phyloP scores from a whole-genome alignment of 2,797 vertebrate genomes.

The Coracias cyanogaster region DNA sequence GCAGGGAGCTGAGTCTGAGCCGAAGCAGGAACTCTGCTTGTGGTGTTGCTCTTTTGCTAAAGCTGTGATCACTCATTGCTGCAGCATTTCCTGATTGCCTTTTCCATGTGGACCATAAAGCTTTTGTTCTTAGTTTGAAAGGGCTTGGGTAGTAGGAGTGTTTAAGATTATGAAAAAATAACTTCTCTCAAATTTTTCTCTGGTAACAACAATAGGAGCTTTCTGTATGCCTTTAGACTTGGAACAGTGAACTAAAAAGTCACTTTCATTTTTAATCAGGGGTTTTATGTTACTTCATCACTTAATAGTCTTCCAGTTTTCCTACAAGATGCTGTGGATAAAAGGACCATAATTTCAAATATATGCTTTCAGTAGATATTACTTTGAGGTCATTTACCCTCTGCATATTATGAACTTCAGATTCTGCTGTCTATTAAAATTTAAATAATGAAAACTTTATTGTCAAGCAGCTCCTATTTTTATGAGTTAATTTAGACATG shows the following conservation, averaged over 20 bases:
- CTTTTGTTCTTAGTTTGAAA: background rate
- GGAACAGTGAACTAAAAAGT: background rate
- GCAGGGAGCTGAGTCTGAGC: background rate
- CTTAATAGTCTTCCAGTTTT: background rate
- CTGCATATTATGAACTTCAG: background rate
- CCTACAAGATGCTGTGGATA: rapidly evolving
- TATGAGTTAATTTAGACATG: background rate
- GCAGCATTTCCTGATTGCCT: background rate
- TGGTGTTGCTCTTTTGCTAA: background rate
- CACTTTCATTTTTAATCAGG: background rate
- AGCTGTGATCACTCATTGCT: background rate
- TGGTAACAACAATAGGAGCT: background rate
- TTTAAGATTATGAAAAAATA: background rate
- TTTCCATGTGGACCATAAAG: background rate
- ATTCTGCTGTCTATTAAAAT: background rate
- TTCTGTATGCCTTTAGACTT: background rate
- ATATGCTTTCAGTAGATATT: background rate
- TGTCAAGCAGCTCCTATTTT: background rate
- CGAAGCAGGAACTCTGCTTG: background rate
- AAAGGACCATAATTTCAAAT: background rate
- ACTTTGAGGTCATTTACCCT: background rate
- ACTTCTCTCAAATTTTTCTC: background rate
- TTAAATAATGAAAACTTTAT: background rate
- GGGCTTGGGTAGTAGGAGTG: background rate
- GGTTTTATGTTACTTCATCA: background rate